Base-by-base conservation (phyloP, 1,140 invertebrate species). In the Cydia splendana region DNA sequence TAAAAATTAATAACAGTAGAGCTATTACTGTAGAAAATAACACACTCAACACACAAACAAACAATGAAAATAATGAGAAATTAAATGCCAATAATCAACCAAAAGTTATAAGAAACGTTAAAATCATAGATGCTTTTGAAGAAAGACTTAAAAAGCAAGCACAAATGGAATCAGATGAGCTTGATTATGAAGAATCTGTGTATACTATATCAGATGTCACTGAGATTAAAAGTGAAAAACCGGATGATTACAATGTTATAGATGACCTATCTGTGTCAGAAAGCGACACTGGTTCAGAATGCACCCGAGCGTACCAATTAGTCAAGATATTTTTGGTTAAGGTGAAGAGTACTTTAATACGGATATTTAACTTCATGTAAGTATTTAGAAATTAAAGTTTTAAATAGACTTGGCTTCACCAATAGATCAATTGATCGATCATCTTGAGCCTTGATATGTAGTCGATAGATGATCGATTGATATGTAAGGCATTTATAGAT, bases 351-450 rank as follows among this genome's bases (percentile, higher is more conserved):
- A 77, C 82, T 28, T 81, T 87, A 7, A 84, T 81, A 53, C 34
- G 65, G 9, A 79, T 84, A 42, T 80, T 81, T 75, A 65, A 75
- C 10, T 88, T 87, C 76, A 79, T 88, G 87, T 88, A 65, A 87
- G 87, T 87, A 24, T 77, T 74, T 51, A 15, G 34, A 38, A 38
- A 38, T 38, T 38, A 42, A 48, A 79, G 4, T 51, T 38, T 67
- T 42, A 10, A 42, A 42, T n/a, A n/a, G n/a, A n/a, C n/a, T 6
- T 6, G 34, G 34, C 5, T 6, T 34, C 34, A 6, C 34, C 34
- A 34, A 34, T 34, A 42, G 38, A 42, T 42, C 38, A 42, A 42
- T 34, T 34, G 38, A 42, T 42, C 38, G 38, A 42, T 42, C 2
- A 2, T 42, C 0, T 42, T 10, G 38, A 42, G 9, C 10, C 0